A percentile compares a stretch with the other conserved stretches of the same genome.
Evolutionary conservation across 2,888 invertebrate genomes (phyloP).

Genomic region (Drosophila conformis): DNA sequence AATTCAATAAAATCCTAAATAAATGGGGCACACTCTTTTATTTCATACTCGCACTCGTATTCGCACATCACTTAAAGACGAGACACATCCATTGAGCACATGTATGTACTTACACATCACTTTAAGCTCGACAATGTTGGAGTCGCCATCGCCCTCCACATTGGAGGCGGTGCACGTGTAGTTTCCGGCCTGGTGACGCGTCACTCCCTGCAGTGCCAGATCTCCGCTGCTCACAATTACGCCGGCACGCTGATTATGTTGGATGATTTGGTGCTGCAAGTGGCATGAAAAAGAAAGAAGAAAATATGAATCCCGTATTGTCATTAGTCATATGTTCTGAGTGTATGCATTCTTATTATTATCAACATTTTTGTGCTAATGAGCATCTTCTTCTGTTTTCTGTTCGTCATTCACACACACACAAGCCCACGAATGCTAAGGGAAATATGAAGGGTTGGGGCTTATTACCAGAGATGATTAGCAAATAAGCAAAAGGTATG

Average conservation of each 20-base stretch:
- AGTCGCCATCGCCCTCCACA: conserved; percentile 95
- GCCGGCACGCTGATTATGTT: conserved; percentile 94
- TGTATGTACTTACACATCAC: conserved; percentile 93
- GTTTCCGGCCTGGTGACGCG: conserved; percentile 92
- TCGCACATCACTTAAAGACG: conserved; percentile 24
- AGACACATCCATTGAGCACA: conserved; percentile 8
- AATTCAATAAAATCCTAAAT: conserved; percentile 43
- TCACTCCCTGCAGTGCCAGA: conserved; percentile 92
- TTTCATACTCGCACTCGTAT: background rate
- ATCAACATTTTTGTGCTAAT: conserved; percentile 23
- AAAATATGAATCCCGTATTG: conserved; percentile 7
- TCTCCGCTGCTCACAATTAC: conserved; percentile 94
- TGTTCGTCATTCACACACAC: conserved; percentile 17
- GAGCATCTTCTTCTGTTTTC: conserved; percentile 12
- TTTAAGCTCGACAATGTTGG: conserved; percentile 91
- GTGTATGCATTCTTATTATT: background rate
- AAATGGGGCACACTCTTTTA: conserved; percentile 22
- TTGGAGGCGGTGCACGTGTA: conserved; percentile 96
- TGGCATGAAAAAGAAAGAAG: conserved; percentile 29
- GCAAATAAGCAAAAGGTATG: background rate
- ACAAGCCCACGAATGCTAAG: background rate
- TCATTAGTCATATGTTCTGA: conserved; percentile 22
- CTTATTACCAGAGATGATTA: background rate
- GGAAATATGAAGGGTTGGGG: background rate
- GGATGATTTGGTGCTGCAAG: conserved; percentile 92